These are phyloP conservation scores for Scaptomyza flava DNA, from an alignment of 2,888 invertebrate species.

Conservation along the genomic window DNA sequence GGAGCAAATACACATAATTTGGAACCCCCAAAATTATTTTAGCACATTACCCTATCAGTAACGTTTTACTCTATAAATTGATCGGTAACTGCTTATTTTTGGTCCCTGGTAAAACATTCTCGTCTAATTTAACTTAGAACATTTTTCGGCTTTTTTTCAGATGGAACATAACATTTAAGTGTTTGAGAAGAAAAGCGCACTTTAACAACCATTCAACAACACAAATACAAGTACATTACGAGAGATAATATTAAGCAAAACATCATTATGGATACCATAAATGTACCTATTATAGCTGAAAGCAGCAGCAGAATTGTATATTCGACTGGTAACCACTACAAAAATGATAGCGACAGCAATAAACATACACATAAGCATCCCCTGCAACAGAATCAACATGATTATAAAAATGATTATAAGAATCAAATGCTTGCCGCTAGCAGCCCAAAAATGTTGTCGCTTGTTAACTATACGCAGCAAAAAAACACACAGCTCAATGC, in stretches of 20 bases:
- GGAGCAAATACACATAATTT: too few relatives aligned
- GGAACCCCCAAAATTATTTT: too few relatives aligned
- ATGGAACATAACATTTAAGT: conserved; percentile 16
- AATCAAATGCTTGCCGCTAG: conserved; percentile 81
- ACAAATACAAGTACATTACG: conserved; percentile 51
- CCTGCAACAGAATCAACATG: conserved; percentile 37
- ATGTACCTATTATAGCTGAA: conserved; percentile 71
- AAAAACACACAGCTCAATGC: conserved; percentile 49
- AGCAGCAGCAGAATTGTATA: conserved; percentile 53
- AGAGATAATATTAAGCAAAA: conserved; percentile 44
- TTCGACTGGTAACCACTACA: conserved; percentile 28
- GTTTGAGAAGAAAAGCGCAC: conserved; percentile 20
- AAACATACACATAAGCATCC: conserved; percentile 40
- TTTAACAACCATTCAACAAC: conserved; percentile 15
- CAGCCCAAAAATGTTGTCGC: conserved; percentile 65
- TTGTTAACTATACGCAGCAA: conserved; percentile 56
- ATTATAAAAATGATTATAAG: conserved; percentile 78
- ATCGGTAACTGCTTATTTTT: too few relatives aligned
- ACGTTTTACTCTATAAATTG: too few relatives aligned
- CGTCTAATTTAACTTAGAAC: background rate
- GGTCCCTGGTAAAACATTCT: too few relatives aligned
- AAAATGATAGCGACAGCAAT: conserved; percentile 35
- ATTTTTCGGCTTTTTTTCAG: background rate
- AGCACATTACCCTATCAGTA: too few relatives aligned
- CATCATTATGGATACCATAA: conserved; percentile 73